phyloP scores from a whole-genome alignment of 2,797 vertebrate species.

The Macrochelys suwanniensis region DNA sequence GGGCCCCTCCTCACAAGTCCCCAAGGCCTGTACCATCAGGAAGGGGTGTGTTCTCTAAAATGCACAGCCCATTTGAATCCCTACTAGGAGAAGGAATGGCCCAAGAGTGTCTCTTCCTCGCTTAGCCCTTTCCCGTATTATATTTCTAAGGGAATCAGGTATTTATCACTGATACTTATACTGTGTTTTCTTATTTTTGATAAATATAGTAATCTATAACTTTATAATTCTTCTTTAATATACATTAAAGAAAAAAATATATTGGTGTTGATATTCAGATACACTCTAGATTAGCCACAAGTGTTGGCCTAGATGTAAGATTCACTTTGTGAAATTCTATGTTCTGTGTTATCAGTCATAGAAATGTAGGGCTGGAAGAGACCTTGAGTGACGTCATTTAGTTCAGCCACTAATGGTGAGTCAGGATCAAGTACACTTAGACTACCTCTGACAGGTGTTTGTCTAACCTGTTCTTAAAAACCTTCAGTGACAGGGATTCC shows the following conservation, averaged over 20 bases:
- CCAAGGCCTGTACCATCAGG: neutral
- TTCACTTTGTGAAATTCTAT: neutral
- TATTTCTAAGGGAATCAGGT: neutral
- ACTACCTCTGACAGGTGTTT: no score
- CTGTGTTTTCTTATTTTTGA: neutral
- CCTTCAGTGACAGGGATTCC: no score
- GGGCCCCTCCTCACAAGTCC: neutral
- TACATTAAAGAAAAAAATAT: neutral
- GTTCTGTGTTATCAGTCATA: neutral
- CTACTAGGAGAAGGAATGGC: neutral
- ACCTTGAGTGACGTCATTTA: no score
- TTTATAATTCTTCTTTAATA: neutral
- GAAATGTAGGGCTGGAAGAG: no score
- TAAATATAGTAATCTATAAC: neutral
- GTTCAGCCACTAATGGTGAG: no score
- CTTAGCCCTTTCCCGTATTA: neutral
- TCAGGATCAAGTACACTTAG: no score
- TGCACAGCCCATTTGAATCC: neutral
- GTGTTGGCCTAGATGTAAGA: neutral
- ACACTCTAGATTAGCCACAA: neutral
- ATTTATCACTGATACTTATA: neutral
- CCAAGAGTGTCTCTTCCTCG: neutral
- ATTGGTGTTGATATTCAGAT: neutral
- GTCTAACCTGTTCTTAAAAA: no score
- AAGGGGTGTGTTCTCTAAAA: neutral